A percentile compares a stretch with the other conserved stretches of the same genome.
These are phyloP conservation scores for Gambelia wislizenii DNA, from an alignment of 2,797 vertebrate genomes.

Conservation along the genomic window DNA sequence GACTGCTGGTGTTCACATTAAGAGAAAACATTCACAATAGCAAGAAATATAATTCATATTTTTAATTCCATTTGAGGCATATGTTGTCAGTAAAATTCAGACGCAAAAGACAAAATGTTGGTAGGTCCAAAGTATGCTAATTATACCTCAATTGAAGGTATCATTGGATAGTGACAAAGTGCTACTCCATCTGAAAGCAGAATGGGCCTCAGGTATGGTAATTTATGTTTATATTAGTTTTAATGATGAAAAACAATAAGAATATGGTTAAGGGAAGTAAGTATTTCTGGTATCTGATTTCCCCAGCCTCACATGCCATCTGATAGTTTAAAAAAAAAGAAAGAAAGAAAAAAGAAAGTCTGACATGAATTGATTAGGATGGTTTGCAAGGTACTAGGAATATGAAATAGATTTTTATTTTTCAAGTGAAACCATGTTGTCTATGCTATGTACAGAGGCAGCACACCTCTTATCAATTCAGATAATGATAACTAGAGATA, in stretches of 20 bases:
- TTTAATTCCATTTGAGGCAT: neutral
- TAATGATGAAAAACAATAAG: neutral
- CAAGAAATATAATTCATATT: constrained; percentile 6
- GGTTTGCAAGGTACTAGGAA: neutral
- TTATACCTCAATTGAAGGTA: neutral
- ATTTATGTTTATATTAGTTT: neutral
- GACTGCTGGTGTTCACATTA: neutral
- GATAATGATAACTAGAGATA: neutral
- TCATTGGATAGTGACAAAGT: neutral
- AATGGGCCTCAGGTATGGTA: neutral
- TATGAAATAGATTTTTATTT: neutral
- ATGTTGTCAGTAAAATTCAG: neutral
- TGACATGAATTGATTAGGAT: neutral
- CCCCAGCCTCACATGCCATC: neutral
- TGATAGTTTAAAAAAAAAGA: too few species aligned
- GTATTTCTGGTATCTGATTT: neutral
- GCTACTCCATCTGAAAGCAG: neutral
- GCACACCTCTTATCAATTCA: neutral
- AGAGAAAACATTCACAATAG: neutral
- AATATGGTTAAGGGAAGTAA: neutral
- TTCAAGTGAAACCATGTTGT: neutral
- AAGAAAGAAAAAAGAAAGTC: neutral
- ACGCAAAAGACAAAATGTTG: neutral
- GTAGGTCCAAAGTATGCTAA: neutral
- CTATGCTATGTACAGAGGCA: neutral